phyloP scores from a whole-genome alignment of 2,113 vertebrate genomes.

The Gallinago undulata region DNA sequence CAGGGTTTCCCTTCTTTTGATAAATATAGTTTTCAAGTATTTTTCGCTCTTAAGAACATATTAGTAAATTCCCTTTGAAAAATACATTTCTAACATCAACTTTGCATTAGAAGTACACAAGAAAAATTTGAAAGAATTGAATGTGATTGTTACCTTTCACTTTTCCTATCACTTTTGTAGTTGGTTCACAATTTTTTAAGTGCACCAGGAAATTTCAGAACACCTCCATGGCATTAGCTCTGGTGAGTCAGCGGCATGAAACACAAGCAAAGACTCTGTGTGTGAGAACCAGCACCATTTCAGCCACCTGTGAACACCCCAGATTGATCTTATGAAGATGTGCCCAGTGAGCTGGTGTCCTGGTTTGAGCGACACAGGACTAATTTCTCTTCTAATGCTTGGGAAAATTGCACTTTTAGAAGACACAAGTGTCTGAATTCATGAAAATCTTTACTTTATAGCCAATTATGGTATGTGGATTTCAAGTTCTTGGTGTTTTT shows the following conservation, averaged over 20 bases:
- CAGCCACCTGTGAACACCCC: rapidly evolving
- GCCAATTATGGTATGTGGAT: not conserved
- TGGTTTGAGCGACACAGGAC: not conserved
- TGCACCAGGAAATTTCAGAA: not conserved
- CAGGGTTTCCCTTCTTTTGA: not conserved
- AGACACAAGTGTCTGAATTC: not conserved
- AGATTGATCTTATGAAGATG: rapidly evolving
- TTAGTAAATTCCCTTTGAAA: not conserved
- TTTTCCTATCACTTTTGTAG: not conserved
- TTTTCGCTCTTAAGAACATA: not conserved
- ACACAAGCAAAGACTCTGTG: too few relatives aligned
- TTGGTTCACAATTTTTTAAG: not conserved
- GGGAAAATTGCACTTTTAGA: not conserved
- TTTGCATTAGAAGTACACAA: not conserved
- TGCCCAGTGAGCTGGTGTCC: rapidly evolving
- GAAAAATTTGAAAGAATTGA: not conserved
- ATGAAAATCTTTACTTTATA: not conserved
- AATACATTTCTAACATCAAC: not conserved
- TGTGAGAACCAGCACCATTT: rapidly evolving
- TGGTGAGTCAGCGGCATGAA: not conserved
- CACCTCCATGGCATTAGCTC: rapidly evolving
- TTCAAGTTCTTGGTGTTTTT: not conserved
- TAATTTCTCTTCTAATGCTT: not conserved
- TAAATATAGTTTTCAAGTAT: not conserved
- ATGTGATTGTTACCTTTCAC: rapidly evolving